phyloP scores from a whole-genome alignment of 2,888 invertebrate species.

The Smittia aterrima region DNA sequence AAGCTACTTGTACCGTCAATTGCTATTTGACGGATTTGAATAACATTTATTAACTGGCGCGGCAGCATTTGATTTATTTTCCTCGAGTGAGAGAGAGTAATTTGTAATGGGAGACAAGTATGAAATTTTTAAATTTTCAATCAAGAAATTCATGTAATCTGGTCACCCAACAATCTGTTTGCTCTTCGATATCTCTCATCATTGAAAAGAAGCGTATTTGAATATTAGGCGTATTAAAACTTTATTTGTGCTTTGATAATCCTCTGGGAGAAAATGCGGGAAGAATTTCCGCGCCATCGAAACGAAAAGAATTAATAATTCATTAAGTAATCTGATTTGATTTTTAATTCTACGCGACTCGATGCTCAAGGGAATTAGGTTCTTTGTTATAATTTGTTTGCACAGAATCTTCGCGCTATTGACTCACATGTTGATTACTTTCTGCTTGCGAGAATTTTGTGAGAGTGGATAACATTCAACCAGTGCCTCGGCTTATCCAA shows the following conservation, averaged over 20 bases:
- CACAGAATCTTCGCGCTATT: not conserved
- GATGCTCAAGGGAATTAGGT: not conserved
- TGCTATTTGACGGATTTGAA: conserved; percentile 14
- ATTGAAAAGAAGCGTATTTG: not conserved
- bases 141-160: too few relatives aligned
- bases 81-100: not conserved
- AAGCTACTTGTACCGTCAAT: not conserved
- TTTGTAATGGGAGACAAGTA: not conserved
- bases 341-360: not conserved
- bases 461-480: not conserved
- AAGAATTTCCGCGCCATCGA: not conserved
- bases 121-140: too few relatives aligned
- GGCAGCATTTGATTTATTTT: conserved; percentile 5
- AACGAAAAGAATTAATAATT: conserved; percentile 8
- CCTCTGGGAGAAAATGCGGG: not conserved
- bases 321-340: not conserved
- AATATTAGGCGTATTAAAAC: conserved; percentile 22
- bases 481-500: not conserved
- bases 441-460: not conserved
- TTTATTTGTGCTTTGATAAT: conserved; percentile 6
- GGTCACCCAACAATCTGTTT: not conserved
- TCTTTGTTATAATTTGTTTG: not conserved
- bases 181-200: not conserved
- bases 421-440: not conserved
- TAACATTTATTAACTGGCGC: conserved; percentile 6